Conservation (phyloP, 2,797 vertebrate species). For the Parambassis ranga region DNA sequence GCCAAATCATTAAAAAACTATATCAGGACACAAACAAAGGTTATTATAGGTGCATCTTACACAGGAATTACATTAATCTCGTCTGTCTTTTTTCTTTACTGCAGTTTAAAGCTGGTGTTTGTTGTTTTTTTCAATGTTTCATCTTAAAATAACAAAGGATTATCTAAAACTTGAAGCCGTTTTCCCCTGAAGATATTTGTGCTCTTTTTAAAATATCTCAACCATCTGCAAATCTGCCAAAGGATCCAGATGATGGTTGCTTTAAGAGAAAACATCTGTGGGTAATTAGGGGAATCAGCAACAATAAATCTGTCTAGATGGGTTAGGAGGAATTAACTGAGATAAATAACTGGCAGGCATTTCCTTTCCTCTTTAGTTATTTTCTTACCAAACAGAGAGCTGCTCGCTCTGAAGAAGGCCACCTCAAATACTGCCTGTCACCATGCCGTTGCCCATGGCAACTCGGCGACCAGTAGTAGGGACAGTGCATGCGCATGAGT, state of each 20-base stretch:
- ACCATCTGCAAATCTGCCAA: neutral
- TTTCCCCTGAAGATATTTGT: neutral
- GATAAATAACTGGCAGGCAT: constrained; percentile 1
- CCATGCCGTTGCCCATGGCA: constrained; percentile 44
- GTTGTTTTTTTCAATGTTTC: neutral
- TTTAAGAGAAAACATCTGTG: neutral
- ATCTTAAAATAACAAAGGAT: neutral
- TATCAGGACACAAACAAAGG: too few relatives aligned
- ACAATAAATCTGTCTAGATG: neutral
- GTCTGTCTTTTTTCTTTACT: neutral
- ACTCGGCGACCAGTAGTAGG: neutral
- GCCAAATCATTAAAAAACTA: constrained; percentile 15
- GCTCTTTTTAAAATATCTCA: neutral
- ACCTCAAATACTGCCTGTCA: constrained; percentile 36
- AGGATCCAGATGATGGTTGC: neutral
- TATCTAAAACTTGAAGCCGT: neutral
- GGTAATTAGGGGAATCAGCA: neutral
- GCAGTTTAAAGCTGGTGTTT: neutral
- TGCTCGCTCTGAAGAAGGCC: constrained; percentile 30
- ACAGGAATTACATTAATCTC: neutral
- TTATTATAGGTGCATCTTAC: neutral
- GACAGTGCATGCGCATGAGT: neutral
- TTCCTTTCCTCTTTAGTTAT: neutral
- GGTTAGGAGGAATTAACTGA: constrained; percentile 13
- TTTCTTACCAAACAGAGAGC: constrained; percentile 10